Evolutionary conservation across 35 echinoderm and acorn worm genomes (phyloP).

Genomic region (Chiridota heheva): DNA sequence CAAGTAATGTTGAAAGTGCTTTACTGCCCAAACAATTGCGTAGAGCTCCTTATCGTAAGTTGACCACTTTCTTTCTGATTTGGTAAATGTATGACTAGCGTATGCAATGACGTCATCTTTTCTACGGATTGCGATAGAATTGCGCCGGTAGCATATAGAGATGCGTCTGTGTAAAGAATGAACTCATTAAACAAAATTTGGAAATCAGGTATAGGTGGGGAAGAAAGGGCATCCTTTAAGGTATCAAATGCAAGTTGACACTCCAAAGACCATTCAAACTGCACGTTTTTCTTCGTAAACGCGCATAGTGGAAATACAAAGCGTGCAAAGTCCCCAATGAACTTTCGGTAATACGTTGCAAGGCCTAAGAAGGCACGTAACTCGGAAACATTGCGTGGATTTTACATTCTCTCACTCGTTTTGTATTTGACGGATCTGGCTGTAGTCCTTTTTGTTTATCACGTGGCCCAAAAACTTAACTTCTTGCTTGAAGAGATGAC

Average conservation of each 20-base stretch:
- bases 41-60: constrained; percentile 9
- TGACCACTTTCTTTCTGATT: neutral
- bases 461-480: constrained; percentile 45
- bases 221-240: constrained; percentile 16
- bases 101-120: constrained; percentile 15
- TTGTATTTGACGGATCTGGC: constrained; percentile 44
- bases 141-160: constrained; percentile 3
- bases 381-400: constrained; percentile 1
- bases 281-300: neutral
- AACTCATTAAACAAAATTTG: constrained; percentile 17
- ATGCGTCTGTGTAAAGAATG: constrained; percentile 26
- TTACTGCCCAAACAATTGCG: constrained; percentile 14
- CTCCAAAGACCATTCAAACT: constrained; percentile 32
- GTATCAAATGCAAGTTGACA: constrained; percentile 36
- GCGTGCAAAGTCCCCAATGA: constrained; percentile 40
- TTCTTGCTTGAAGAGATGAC: constrained; percentile 40
- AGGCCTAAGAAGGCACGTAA: constrained; percentile 47
- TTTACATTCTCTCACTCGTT: constrained; percentile 35
- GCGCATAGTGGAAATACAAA: constrained; percentile 32
- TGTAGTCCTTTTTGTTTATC: constrained; percentile 26
- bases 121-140: constrained; percentile 1
- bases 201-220: constrained; percentile 5
- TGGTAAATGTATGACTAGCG: constrained; percentile 10
- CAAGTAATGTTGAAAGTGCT: constrained; percentile 62
- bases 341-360: constrained; percentile 39